Base-by-base conservation (phyloP, 1,140 invertebrate species). In the Helicoverpa zea region DNA sequence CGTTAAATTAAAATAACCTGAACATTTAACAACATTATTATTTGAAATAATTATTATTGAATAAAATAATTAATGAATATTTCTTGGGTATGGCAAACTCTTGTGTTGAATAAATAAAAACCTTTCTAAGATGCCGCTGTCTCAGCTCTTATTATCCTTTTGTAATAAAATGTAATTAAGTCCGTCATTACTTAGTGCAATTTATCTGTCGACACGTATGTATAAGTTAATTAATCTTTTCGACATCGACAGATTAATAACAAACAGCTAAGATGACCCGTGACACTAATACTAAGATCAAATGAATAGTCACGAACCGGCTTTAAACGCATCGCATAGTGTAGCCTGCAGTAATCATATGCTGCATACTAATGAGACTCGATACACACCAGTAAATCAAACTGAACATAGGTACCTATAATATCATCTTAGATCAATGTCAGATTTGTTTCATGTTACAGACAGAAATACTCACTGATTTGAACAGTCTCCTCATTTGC, bases 251-350 rank as follows among this genome's bases (percentile, higher is more conserved):
- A n/a, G 68, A 72, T 56, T 23, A 51, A 29, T 51, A 23, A n/a
- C 7, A 5, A 14, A 72, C 29, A 72, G 51, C 14, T 11, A 35
- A 14, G 49, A 74, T 43, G 56, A 49, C 16, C 49, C 35, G 16
- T 7, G 47, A 43, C 56, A 74, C 14, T 74, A 74, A 74, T 58
- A 13, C 72, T 59, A 54, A 23, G 9, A 59, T 74, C 56, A 30
- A 74, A 59, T 74, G 72, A 29, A 74, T 18, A 74, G 72, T 59
- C 72, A 74, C 72, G 72, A 74, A 16, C 72, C 23, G 29, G 29
- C 13, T 49, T 18, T 29, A 23, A 47, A 35, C 64, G 23, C 16
- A 43, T 47, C 43, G 29, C 51, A 51, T 47, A 51, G 12, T 9
- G 29, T 2, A 61, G 23, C 29, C 23, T 12, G 16, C 12, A 30